Evolutionary conservation across 2,113 vertebrate genomes (phyloP), one percentile per base, ranked within the genome.

Genomic region (Hydrolagus affinis): DNA sequence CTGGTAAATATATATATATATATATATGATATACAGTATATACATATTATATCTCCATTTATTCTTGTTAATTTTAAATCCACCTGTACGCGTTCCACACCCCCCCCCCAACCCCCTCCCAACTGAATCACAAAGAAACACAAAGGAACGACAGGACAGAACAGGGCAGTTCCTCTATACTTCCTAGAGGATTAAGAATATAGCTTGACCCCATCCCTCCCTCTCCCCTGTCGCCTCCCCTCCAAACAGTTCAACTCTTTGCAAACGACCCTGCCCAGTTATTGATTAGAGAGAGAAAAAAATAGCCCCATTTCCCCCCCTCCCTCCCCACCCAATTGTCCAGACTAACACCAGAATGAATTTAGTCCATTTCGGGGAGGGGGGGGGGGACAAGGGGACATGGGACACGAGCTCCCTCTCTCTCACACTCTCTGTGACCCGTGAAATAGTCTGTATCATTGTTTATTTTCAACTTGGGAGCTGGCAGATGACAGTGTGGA

Each of bases 381-480:
- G n/a, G n/a, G n/a, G n/a, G n/a, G n/a, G n/a, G n/a, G n/a, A n/a
- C n/a, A n/a, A n/a, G n/a, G n/a, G n/a, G n/a, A n/a, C n/a, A n/a
- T 88, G 85, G 21, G 69, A 86, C 85, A 87, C 86, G 88, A 87
- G 87, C 86, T 76, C 86, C 88, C 87, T 90, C 89, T 86, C 89
- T n/a, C n/a, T n/a, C n/a, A n/a, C n/a, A n/a, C 90, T 87, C 86
- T 90, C 88, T 86, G 89, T 92, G 90, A 87, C 89, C 88, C 88
- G 88, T 90, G 91, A 91, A 90, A 92, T 90, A 94, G 86, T 88
- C 72, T 88, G 88, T 90, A 91, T 86, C 88, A 89, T 85, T 88
- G 89, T 89, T 88, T 87, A 88, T 88, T 90, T 87, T 86, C 88
- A 86, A 85, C 86, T 87, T 83, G 15, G 59, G 60, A 62, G 77